Evolutionary conservation across 2,113 vertebrate genomes (phyloP).

Genomic region (Lichenostomus cassidix): DNA sequence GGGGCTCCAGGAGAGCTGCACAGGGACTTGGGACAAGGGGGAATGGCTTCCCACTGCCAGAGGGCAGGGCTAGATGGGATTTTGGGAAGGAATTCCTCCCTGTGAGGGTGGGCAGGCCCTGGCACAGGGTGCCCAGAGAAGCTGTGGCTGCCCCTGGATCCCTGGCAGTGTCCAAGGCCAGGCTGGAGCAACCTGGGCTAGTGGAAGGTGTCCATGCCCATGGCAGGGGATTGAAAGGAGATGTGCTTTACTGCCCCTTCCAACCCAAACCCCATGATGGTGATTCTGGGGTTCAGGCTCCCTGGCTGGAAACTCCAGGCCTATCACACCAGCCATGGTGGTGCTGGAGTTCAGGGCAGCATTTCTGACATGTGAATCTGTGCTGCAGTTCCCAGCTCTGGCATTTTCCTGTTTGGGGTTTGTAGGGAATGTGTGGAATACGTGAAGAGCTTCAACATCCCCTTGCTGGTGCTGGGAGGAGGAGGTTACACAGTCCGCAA

Average conservation of each 20-base stretch:
- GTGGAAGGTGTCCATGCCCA: background rate
- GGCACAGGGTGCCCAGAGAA: background rate
- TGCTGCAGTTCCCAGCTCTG: background rate
- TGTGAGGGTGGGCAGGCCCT: background rate
- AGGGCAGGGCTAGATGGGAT: background rate
- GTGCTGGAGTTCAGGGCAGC: rapidly evolving
- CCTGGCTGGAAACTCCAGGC: background rate
- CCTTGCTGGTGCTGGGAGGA: constrained; percentile 93
- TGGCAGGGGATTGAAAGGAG: rapidly evolving
- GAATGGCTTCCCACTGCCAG: background rate
- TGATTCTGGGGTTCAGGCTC: background rate
- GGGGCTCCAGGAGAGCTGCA: background rate
- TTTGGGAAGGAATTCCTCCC: background rate
- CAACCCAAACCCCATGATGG: too few relatives aligned
- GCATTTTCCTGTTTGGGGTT: background rate
- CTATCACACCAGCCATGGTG: rapidly evolving
- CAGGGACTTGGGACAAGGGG: background rate
- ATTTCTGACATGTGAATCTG: rapidly evolving
- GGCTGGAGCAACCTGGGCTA: background rate
- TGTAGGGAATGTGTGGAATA: constrained; percentile 96
- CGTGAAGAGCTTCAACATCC: constrained; percentile 97
- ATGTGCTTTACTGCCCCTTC: background rate
- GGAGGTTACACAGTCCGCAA: constrained; percentile 97
- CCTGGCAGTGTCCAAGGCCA: background rate
- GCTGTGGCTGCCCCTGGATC: background rate